Conservation (phyloP, 2,888 invertebrate species). For the Himalopsyche kuldschensis region DNA sequence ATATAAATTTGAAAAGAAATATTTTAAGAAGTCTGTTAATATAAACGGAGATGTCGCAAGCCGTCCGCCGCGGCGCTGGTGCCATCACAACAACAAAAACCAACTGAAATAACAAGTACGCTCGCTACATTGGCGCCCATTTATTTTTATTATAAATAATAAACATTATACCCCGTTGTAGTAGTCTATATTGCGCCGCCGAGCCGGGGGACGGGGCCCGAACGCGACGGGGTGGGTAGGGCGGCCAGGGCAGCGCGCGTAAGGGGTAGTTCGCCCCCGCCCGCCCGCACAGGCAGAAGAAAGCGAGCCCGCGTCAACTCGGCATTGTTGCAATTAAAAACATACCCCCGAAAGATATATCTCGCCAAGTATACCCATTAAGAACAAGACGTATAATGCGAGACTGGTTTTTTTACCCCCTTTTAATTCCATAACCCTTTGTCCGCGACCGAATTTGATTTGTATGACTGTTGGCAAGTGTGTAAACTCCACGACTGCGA, state of each 20-base stretch:
- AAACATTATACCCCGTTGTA: conserved; percentile 22
- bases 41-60: background rate
- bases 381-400: too few relatives aligned
- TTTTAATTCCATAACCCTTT: too few relatives aligned
- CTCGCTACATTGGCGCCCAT: conserved; percentile 31
- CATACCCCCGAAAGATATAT: background rate
- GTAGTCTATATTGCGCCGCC: background rate
- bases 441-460: too few relatives aligned
- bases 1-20: background rate
- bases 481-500: too few relatives aligned
- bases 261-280: background rate
- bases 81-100: background rate
- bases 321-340: background rate
- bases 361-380: too few relatives aligned
- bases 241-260: background rate
- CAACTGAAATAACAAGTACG: conserved; percentile 35
- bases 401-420: too few relatives aligned
- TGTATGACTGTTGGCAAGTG: too few relatives aligned
- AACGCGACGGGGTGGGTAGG: background rate
- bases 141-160: conserved; percentile 36
- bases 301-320: background rate
- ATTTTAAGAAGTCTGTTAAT: background rate
- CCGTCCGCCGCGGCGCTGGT: background rate
- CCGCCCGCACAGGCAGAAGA: background rate
- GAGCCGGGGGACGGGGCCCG: background rate